phyloP scores from a whole-genome alignment of 2,113 vertebrate species.

The Crotalus helleri region DNA sequence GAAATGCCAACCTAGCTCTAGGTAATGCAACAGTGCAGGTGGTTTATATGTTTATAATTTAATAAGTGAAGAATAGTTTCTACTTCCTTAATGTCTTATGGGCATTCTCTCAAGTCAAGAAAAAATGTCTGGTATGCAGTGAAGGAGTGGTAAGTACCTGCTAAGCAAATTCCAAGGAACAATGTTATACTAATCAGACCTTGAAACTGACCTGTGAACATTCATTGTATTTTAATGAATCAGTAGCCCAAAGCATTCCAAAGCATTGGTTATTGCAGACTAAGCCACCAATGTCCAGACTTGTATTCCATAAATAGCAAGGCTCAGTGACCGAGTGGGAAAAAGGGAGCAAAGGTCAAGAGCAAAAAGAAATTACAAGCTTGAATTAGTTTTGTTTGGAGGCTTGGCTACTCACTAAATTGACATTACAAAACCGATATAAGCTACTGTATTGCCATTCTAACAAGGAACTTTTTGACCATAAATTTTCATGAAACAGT shows the following conservation, averaged over 20 bases:
- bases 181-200: constrained; percentile 27
- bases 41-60: constrained; percentile 9
- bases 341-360: constrained; percentile 40
- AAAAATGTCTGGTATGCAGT: constrained; percentile 32
- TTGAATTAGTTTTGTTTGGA: constrained; percentile 26
- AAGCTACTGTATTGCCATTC: constrained; percentile 16
- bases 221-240: constrained; percentile 49
- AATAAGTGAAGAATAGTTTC: constrained; percentile 9
- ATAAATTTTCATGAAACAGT: not conserved
- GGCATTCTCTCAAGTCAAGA: constrained; percentile 3
- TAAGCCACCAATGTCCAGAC: constrained; percentile 40
- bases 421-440: constrained; percentile 23
- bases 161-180: constrained; percentile 39
- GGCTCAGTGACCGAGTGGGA: constrained; percentile 40
- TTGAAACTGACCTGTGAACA: constrained; percentile 31
- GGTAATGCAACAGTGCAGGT: not conserved
- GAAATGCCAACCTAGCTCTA: not conserved
- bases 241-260: constrained; percentile 49
- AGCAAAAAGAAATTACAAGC: constrained; percentile 17
- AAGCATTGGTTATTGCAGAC: constrained; percentile 38
- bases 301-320: constrained; percentile 49
- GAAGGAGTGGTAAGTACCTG: not conserved
- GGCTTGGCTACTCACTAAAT: constrained; percentile 26
- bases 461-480: not conserved
- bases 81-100: not conserved